Percentiles rank a stretch among this genome's conserved stretches.
Evolutionary conservation across 1,140 invertebrate genomes (phyloP).

Genomic region (Drosophila gunungcola): DNA sequence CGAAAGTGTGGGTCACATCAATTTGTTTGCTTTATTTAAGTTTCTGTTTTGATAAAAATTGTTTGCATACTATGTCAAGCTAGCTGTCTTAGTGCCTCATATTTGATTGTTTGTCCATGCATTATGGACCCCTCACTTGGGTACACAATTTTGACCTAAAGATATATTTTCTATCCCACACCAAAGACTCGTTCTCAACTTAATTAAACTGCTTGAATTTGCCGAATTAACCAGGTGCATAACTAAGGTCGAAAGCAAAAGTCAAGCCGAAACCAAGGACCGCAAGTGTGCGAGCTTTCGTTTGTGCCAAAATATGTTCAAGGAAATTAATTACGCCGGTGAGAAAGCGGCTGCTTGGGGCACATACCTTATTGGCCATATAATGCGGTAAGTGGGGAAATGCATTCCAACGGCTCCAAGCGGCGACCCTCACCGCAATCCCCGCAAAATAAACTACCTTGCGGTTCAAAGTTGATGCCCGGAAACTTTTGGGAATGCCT

Average conservation of each 20-base stretch:
- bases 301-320: constrained; percentile 59
- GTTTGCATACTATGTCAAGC: constrained; percentile 58
- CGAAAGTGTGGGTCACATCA: constrained; percentile 54
- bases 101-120: constrained; percentile 60
- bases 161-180: neutral
- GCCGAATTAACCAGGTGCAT: constrained; percentile 60
- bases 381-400: constrained; percentile 57
- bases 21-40: constrained; percentile 82
- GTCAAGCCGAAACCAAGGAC: constrained; percentile 34
- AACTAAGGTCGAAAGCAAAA: constrained; percentile 62
- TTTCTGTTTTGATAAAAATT: constrained; percentile 72
- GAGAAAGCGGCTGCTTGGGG: constrained; percentile 1
- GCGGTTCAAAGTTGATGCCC: constrained; percentile 80
- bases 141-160: constrained; percentile 19
- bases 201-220: constrained; percentile 68
- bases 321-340: constrained; percentile 72
- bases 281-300: constrained; percentile 30
- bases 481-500: constrained; percentile 71
- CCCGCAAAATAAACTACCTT: constrained; percentile 77
- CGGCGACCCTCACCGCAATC: constrained; percentile 53
- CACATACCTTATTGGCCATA: constrained; percentile 73
- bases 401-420: constrained; percentile 58
- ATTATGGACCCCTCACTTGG: constrained; percentile 42
- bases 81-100: constrained; percentile 34
- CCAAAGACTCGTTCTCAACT: constrained; percentile 18